A percentile compares a stretch with the other conserved stretches of the same genome.
phyloP scores from a whole-genome alignment of 1,140 invertebrate genomes.

The Habropoda laboriosa region DNA sequence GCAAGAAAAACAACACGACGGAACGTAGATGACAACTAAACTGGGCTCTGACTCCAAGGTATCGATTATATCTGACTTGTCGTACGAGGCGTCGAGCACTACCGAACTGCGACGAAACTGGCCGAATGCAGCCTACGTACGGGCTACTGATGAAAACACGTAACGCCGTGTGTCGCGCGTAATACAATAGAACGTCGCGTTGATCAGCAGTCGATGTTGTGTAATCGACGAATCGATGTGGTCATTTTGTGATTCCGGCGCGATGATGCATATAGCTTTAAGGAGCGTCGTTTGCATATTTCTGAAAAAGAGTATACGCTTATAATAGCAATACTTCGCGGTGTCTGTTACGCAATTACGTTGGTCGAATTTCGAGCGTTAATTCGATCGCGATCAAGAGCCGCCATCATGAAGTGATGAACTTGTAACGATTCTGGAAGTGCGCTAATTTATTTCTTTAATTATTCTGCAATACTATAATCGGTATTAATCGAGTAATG shows the following conservation, averaged over 20 bases:
- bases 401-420: not conserved
- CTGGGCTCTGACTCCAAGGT: conserved; percentile 42
- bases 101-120: conserved; percentile 19
- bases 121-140: conserved; percentile 38
- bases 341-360: not conserved
- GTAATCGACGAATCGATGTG: conserved; percentile 43
- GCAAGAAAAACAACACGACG: conserved; percentile 36
- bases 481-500: not conserved
- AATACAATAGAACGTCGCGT: conserved; percentile 45
- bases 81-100: conserved; percentile 28
- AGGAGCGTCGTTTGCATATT: not conserved
- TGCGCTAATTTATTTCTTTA: not conserved
- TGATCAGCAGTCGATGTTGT: conserved; percentile 43
- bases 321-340: not conserved
- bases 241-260: conserved; percentile 29
- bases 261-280: not conserved
- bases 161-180: conserved; percentile 31
- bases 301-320: not conserved
- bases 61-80: conserved; percentile 54
- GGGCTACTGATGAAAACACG: conserved; percentile 13
- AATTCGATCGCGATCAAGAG: not conserved
- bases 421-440: not conserved
- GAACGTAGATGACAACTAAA: conserved; percentile 52
- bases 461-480: not conserved
- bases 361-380: not conserved